Percentiles rank a stretch among this genome's conserved stretches.
Conservation (phyloP, 2,113 vertebrate genomes). For the Nothocercus nigrocapillus region DNA sequence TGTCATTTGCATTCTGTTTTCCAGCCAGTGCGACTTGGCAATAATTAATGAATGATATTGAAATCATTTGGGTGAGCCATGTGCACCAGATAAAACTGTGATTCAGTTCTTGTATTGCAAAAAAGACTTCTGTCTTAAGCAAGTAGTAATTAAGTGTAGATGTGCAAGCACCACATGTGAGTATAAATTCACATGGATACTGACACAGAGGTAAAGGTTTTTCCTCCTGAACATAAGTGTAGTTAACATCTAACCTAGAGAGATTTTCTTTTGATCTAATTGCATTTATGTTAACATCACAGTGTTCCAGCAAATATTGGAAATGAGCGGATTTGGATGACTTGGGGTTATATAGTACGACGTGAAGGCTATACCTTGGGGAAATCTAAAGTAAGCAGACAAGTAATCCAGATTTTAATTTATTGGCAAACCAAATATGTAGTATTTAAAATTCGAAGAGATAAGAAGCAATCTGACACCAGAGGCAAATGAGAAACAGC, state of each 20-base stretch:
- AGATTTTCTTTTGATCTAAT: not conserved
- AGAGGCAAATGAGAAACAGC: conserved; percentile 21
- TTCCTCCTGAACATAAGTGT: not conserved
- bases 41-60: not conserved
- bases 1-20: not conserved
- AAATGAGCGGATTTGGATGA: conserved; percentile 53
- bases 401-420: conserved; percentile 80
- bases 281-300: conserved; percentile 4
- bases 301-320: conserved; percentile 5
- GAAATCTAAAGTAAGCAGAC: conserved; percentile 71
- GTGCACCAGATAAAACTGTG: fast-evolving
- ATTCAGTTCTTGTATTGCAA: not conserved
- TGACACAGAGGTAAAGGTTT: not conserved
- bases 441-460: conserved; percentile 63
- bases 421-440: conserved; percentile 63
- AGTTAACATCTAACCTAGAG: not conserved
- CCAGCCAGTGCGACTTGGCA: not conserved
- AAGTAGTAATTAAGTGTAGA: fast-evolving
- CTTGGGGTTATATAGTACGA: not conserved
- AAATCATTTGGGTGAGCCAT: not conserved
- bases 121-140: not conserved
- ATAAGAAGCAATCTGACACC: conserved; percentile 70
- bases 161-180: fast-evolving
- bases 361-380: conserved; percentile 67
- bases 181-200: fast-evolving